phyloP scores from a whole-genome alignment of 2,888 invertebrate species.

The Suillia variegata region DNA sequence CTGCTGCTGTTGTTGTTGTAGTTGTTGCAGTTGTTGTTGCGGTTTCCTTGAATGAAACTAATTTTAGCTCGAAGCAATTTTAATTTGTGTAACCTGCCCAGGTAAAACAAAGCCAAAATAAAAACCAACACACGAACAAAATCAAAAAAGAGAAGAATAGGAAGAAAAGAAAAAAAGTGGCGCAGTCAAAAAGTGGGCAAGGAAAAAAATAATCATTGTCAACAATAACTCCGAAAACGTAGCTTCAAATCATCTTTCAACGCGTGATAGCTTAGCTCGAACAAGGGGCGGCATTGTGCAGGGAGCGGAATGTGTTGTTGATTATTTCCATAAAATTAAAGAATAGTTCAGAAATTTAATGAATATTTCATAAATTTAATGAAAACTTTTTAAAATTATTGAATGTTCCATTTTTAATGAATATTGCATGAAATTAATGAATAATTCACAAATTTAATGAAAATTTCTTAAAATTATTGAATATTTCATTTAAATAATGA shows the following conservation, averaged over 20 bases:
- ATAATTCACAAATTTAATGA: no score
- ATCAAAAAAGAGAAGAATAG: constrained; percentile 1
- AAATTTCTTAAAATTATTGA: no score
- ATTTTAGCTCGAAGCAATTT: constrained; percentile 14
- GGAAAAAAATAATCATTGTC: not conserved
- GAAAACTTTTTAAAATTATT: no score
- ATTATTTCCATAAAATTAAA: no score
- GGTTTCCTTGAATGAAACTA: not conserved
- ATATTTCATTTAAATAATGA: no score
- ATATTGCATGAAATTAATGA: no score
- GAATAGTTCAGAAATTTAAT: no score
- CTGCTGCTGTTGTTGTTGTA: not conserved
- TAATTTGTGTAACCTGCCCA: constrained; percentile 16
- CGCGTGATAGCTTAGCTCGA: not conserved
- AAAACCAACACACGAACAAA: not conserved
- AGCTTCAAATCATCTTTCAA: constrained; percentile 16
- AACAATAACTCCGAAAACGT: constrained; percentile 13
- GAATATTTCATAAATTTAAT: no score
- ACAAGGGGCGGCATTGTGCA: not conserved
- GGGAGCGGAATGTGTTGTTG: not conserved
- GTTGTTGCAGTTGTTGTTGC: not conserved
- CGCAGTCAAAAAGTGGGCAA: not conserved
- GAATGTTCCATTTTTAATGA: no score
- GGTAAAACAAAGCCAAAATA: not conserved
- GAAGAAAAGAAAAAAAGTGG: not conserved